These are phyloP conservation scores for Magallana ariakensis DNA, from an alignment of 1,140 invertebrate genomes.

Conservation along the genomic window DNA sequence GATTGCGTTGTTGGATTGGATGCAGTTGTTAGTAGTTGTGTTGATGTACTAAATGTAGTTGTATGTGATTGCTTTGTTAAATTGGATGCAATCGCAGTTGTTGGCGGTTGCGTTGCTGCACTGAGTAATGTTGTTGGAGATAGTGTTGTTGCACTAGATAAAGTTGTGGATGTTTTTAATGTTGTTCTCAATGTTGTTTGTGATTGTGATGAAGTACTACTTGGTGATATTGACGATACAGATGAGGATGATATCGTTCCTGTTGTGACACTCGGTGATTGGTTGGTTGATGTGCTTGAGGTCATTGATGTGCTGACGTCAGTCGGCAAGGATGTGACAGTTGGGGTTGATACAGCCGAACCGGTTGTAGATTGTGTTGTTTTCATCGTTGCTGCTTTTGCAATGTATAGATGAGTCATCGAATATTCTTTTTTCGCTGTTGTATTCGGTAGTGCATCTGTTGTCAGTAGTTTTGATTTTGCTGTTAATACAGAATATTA, in stretches of 20 bases:
- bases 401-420: too few relatives aligned
- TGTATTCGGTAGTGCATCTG: too few relatives aligned
- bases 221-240: background rate
- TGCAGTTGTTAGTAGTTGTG: background rate
- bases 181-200: background rate
- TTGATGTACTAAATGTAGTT: too few relatives aligned
- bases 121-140: background rate
- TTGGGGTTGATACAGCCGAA: background rate
- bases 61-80: background rate
- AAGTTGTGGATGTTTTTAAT: background rate
- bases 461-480: too few relatives aligned
- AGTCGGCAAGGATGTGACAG: background rate
- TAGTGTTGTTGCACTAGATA: background rate
- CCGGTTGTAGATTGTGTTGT: background rate
- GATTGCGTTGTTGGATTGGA: background rate
- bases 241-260: background rate
- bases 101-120: background rate
- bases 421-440: too few relatives aligned
- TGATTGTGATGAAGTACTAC: background rate
- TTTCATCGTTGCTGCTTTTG: too few relatives aligned
- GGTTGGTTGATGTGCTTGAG: background rate
- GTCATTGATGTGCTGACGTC: background rate
- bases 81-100: conserved; percentile 11
- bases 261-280: background rate
- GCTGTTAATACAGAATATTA: too few relatives aligned